These are phyloP conservation scores for Drosophila prolongata DNA, from an alignment of 2,888 invertebrate species.

Conservation along the genomic window DNA sequence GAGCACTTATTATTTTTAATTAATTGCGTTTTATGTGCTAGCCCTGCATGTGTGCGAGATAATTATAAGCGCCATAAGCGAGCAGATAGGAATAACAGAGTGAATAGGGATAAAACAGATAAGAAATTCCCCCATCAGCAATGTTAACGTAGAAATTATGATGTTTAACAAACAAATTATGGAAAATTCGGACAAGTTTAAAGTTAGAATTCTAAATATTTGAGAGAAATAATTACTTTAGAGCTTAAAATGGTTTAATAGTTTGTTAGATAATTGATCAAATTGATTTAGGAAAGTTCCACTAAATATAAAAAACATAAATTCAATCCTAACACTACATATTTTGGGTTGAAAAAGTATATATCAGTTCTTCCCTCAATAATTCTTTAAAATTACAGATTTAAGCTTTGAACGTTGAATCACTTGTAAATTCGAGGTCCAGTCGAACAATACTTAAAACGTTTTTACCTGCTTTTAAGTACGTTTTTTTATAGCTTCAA, in stretches of 20 bases:
- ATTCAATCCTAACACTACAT: too few relatives aligned
- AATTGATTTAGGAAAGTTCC: too few relatives aligned
- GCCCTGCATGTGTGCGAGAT: constrained; percentile 13
- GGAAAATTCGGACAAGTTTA: not conserved
- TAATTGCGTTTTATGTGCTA: constrained; percentile 43
- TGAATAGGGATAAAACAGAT: constrained; percentile 17
- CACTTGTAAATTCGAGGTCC: too few relatives aligned
- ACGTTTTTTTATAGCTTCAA: not conserved
- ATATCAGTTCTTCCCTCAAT: too few relatives aligned
- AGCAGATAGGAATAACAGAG: constrained; percentile 2
- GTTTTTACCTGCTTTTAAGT: too few relatives aligned
- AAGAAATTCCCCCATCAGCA: constrained; percentile 4
- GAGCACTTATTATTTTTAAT: constrained; percentile 52
- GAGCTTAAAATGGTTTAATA: too few relatives aligned
- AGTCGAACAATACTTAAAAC: too few relatives aligned
- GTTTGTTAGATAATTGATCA: too few relatives aligned
- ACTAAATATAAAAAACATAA: too few relatives aligned
- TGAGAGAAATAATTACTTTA: not conserved
- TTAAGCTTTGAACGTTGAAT: too few relatives aligned
- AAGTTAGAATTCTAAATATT: not conserved
- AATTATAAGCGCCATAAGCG: constrained; percentile 34
- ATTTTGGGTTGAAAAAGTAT: too few relatives aligned
- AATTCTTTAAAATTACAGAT: too few relatives aligned
- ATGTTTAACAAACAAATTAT: constrained; percentile 14
- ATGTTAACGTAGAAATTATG: constrained; percentile 2